Percentiles rank a stretch among this genome's conserved stretches.
Evolutionary conservation across 2,888 invertebrate species (phyloP).

Genomic region (Ochlodes sylvanus): DNA sequence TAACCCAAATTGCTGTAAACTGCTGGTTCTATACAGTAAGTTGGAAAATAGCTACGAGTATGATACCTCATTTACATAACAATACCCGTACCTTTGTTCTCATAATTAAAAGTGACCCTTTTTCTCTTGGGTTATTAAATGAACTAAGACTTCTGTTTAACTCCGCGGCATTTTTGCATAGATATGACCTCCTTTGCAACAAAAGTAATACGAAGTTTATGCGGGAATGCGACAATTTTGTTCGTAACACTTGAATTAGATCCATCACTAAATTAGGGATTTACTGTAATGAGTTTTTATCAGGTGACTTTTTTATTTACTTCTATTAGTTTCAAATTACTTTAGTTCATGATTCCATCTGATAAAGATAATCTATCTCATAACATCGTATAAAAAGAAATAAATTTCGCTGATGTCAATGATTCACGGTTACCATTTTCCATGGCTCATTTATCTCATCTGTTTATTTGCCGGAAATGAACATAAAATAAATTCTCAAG

Average conservation of each 20-base stretch:
- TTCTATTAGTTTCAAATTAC: too few species aligned
- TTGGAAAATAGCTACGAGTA: slow-evolving; percentile 5
- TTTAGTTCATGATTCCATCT: too few species aligned
- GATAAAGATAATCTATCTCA: too few species aligned
- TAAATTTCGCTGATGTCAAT: too few species aligned
- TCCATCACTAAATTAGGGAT: too few species aligned
- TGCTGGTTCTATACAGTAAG: slow-evolving; percentile 1
- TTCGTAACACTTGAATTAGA: not conserved
- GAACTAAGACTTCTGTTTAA: slow-evolving; percentile 18
- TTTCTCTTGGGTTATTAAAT: slow-evolving; percentile 25
- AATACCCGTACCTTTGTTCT: slow-evolving; percentile 25
- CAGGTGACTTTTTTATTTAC: too few species aligned
- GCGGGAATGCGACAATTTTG: slow-evolving; percentile 5
- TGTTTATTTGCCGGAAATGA: too few species aligned
- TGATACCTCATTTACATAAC: slow-evolving; percentile 17
- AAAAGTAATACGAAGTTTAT: slow-evolving; percentile 9
- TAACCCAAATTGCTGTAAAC: slow-evolving; percentile 28
- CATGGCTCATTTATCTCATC: too few species aligned
- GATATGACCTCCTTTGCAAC: slow-evolving; percentile 17
- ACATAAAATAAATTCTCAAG: too few species aligned
- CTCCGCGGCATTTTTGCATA: slow-evolving; percentile 17
- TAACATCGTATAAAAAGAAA: too few species aligned
- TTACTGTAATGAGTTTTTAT: too few species aligned
- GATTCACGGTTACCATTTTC: too few species aligned
- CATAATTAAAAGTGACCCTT: slow-evolving; percentile 25